Conservation (phyloP, 2,888 invertebrate genomes). For the Eumerus sabulonum region DNA sequence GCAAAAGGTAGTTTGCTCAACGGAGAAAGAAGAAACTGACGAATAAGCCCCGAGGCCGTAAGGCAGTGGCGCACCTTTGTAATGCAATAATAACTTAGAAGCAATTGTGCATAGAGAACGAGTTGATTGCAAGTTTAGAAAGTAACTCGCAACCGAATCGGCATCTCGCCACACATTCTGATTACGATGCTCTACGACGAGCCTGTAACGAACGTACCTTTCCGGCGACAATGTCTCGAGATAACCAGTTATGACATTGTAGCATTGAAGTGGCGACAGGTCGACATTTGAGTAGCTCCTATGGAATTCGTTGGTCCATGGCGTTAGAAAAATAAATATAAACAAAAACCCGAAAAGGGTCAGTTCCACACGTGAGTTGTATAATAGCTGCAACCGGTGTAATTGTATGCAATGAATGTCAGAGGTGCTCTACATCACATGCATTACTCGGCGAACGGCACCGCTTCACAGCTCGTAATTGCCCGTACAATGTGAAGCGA, state of each 20-base stretch:
- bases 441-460: conserved; percentile 21
- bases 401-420: conserved; percentile 43
- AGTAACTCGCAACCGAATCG: conserved; percentile 1
- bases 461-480: conserved; percentile 40
- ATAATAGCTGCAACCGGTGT: conserved; percentile 42
- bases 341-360: conserved; percentile 21
- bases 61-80: conserved; percentile 35
- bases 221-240: too few species aligned
- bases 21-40: background rate
- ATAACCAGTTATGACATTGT: too few species aligned
- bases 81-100: conserved; percentile 17
- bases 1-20: too few species aligned
- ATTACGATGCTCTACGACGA: background rate
- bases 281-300: conserved; percentile 37
- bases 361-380: conserved; percentile 53
- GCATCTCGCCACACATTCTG: conserved; percentile 35
- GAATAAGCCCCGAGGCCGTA: background rate
- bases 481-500: conserved; percentile 29
- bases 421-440: conserved; percentile 40
- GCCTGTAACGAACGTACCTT: too few species aligned
- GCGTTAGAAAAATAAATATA: too few species aligned
- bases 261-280: conserved; percentile 43
- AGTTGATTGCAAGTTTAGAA: conserved; percentile 42
- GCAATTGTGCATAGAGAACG: conserved; percentile 30
- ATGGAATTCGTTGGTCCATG: background rate